These are phyloP conservation scores for Bradynema listronoti DNA, from an alignment of 1,140 invertebrate species.

Conservation along the genomic window DNA sequence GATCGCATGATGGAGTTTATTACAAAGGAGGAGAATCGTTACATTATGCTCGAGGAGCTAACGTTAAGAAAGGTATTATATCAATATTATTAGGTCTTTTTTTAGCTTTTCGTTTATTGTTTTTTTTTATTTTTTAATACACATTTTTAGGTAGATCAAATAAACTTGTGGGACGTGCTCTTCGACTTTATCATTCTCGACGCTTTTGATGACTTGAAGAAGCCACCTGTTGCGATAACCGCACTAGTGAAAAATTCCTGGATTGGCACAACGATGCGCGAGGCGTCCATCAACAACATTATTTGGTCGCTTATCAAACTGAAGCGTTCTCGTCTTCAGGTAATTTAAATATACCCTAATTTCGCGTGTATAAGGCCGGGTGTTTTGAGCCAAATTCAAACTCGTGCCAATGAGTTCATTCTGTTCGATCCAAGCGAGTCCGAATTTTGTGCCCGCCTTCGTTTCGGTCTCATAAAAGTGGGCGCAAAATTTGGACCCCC, in stretches of 20 bases:
- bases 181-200: conserved; percentile 43
- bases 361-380: no score
- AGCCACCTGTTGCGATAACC: conserved; percentile 38
- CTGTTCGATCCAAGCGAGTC: no score
- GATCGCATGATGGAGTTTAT: conserved; percentile 42
- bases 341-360: no score
- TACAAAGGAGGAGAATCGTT: conserved; percentile 30
- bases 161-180: conserved; percentile 45
- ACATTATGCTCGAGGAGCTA: conserved; percentile 27
- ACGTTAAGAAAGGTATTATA: conserved; percentile 18
- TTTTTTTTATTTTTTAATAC: conserved; percentile 10
- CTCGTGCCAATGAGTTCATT: no score
- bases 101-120: not conserved
- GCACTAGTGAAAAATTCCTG: conserved; percentile 37
- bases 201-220: conserved; percentile 36
- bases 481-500: no score
- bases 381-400: no score
- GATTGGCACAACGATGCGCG: conserved; percentile 31
- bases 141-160: conserved; percentile 28
- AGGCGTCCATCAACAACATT: conserved; percentile 40
- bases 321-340: conserved; percentile 24
- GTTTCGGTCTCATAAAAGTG: no score
- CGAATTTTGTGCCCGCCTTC: no score
- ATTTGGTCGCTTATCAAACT: conserved; percentile 45
- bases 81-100: conserved; percentile 19